Conservation (phyloP, 2,888 invertebrate genomes). For the Ferrisia virgata region DNA sequence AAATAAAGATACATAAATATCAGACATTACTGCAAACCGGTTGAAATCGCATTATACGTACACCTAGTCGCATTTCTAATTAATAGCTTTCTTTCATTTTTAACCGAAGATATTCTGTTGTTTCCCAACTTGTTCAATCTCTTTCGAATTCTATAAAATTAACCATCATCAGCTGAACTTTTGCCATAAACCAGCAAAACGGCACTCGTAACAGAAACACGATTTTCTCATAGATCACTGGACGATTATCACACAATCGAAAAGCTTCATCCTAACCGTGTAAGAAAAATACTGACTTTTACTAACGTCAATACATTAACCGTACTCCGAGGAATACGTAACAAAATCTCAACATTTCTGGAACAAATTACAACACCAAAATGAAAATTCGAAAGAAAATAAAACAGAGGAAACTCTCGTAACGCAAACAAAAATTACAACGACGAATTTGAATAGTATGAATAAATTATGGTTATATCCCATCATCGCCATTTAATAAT, state of each 20-base stretch:
- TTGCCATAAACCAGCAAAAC: no score
- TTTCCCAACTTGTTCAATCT: no score
- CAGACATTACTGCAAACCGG: no score
- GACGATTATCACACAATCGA: neutral
- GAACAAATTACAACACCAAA: neutral
- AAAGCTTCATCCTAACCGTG: neutral
- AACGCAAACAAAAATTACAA: slow-evolving; percentile 13
- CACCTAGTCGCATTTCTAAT: no score
- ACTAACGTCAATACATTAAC: neutral
- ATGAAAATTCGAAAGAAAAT: neutral
- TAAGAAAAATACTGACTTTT: neutral
- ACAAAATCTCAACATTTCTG: neutral
- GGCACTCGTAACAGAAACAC: no score
- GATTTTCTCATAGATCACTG: no score
- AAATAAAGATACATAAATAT: no score
- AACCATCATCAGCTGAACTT: no score
- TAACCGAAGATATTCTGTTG: no score
- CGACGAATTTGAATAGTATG: slow-evolving; percentile 5
- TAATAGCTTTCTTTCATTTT: no score
- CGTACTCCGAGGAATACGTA: neutral
- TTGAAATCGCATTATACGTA: no score
- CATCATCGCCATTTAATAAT: slow-evolving; percentile 24
- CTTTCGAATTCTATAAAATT: no score
- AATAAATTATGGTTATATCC: slow-evolving; percentile 13
- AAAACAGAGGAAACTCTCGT: neutral